Conservation (phyloP, 2,888 invertebrate genomes). For the Latrodectus hesperus region DNA sequence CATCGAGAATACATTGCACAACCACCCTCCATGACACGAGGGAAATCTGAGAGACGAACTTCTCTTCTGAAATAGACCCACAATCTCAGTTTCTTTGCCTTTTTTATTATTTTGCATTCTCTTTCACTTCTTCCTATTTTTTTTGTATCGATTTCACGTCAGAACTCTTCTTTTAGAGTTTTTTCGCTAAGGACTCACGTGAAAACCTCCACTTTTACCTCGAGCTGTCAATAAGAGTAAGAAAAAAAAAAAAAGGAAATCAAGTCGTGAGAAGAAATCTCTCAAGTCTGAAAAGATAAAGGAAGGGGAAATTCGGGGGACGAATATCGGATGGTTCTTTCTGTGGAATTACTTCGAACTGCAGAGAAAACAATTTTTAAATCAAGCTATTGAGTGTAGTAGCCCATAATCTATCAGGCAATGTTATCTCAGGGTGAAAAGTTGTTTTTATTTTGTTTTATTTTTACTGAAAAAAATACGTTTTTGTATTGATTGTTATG, state of each 20-base stretch:
- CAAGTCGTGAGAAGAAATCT: constrained; percentile 32
- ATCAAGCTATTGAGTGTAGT: constrained; percentile 35
- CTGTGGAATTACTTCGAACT: constrained; percentile 41
- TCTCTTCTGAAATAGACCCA: constrained; percentile 52
- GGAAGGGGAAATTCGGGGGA: constrained; percentile 15
- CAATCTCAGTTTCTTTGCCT: constrained; percentile 44
- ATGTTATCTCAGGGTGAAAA: neutral
- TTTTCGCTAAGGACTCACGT: constrained; percentile 29
- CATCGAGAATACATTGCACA: constrained; percentile 34
- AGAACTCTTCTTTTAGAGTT: constrained; percentile 38
- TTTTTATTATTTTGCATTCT: constrained; percentile 4
- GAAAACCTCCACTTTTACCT: constrained; percentile 58
- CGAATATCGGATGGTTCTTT: constrained; percentile 46
- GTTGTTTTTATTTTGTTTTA: neutral
- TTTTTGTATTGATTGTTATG: neutral
- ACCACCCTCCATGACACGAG: constrained; percentile 30
- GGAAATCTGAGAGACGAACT: constrained; percentile 58
- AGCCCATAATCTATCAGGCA: constrained; percentile 26
- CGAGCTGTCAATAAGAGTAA: constrained; percentile 49
- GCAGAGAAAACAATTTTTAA: constrained; percentile 42
- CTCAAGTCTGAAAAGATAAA: constrained; percentile 50
- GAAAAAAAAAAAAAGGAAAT: constrained; percentile 30
- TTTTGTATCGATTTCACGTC: constrained; percentile 64
- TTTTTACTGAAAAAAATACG: neutral
- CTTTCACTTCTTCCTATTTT: constrained; percentile 15